A percentile compares a stretch with the other conserved stretches of the same genome.
phyloP scores from a whole-genome alignment of 1,140 invertebrate species.

The Drosophila lini region DNA sequence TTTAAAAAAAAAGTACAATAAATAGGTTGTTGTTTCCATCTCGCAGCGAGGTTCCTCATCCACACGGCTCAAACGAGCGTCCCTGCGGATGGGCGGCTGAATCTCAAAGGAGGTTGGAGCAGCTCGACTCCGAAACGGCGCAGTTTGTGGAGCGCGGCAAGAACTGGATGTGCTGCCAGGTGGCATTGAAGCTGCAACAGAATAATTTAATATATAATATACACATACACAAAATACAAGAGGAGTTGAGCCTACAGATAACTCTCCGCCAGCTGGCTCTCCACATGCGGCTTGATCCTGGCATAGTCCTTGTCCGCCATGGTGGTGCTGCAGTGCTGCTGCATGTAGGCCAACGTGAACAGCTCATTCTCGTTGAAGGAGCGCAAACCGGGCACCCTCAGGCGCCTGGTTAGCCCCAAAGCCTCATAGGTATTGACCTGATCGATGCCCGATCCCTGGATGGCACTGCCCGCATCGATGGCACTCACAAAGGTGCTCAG shows the following conservation, averaged over 20 bases:
- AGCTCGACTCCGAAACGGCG: slow-evolving; percentile 62
- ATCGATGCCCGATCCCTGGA: slow-evolving; percentile 70
- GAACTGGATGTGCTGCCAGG: slow-evolving; percentile 83
- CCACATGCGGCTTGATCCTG: slow-evolving; percentile 79
- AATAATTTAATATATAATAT: fast-evolving
- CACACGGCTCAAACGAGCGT: slow-evolving; percentile 33
- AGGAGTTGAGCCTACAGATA: slow-evolving; percentile 57
- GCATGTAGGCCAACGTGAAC: slow-evolving; percentile 79
- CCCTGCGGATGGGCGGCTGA: slow-evolving; percentile 17
- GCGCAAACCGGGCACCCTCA: slow-evolving; percentile 70
- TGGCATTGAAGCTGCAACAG: slow-evolving; percentile 75
- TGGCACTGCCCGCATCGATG: slow-evolving; percentile 72
- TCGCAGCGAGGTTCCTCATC: slow-evolving; percentile 32
- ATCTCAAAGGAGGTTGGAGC: slow-evolving; percentile 76
- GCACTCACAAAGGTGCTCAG: slow-evolving; percentile 69
- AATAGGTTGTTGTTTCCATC: slow-evolving; percentile 56
- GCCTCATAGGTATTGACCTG: slow-evolving; percentile 75
- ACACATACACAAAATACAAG: background rate
- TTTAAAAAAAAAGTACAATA: slow-evolving; percentile 77
- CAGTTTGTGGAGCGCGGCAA: slow-evolving; percentile 76
- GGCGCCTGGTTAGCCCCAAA: slow-evolving; percentile 61
- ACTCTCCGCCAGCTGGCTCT: slow-evolving; percentile 72
- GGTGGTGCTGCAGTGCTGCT: slow-evolving; percentile 77
- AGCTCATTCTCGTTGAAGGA: slow-evolving; percentile 81
- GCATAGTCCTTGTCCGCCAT: slow-evolving; percentile 82